A percentile compares a stretch with the other conserved stretches of the same genome.
Evolutionary conservation across 2,888 invertebrate genomes (phyloP).

Genomic region (Cataglyphis altisquamis): DNA sequence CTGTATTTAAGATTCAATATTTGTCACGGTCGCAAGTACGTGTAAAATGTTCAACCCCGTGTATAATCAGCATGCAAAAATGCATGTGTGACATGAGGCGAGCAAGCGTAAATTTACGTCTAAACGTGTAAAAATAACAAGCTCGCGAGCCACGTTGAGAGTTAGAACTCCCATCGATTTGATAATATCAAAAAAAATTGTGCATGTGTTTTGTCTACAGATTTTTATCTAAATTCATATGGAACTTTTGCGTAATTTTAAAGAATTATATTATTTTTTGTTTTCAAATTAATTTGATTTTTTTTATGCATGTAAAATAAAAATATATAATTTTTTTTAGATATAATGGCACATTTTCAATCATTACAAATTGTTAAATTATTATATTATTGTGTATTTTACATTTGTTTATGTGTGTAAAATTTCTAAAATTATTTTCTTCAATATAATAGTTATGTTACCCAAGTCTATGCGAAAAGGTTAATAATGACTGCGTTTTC

Average conservation of each 20-base stretch:
- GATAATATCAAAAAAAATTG: neutral
- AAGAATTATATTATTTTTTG: neutral
- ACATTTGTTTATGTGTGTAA: neutral
- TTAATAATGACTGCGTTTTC: slow-evolving; percentile 45
- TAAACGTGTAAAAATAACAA: slow-evolving; percentile 17
- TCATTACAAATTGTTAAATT: neutral
- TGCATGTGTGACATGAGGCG: slow-evolving; percentile 20
- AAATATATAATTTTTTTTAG: neutral
- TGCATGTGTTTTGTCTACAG: neutral
- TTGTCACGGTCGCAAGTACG: slow-evolving; percentile 67
- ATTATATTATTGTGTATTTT: neutral
- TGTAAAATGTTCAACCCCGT: slow-evolving; percentile 55
- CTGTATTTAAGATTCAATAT: slow-evolving; percentile 72
- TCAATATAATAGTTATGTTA: slow-evolving; percentile 37
- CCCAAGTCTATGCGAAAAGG: slow-evolving; percentile 17
- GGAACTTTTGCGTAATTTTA: neutral
- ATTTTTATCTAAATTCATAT: neutral
- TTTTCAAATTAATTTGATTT: neutral
- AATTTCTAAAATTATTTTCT: neutral
- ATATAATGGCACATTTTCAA: neutral
- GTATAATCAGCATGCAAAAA: slow-evolving; percentile 38
- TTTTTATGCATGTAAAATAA: neutral
- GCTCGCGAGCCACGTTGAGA: neutral
- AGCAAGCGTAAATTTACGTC: slow-evolving; percentile 10
- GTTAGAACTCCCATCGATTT: neutral